Percentiles rank a stretch among this genome's conserved stretches.
Conservation (phyloP, 1,140 invertebrate species). For the Achatina immaculata region DNA sequence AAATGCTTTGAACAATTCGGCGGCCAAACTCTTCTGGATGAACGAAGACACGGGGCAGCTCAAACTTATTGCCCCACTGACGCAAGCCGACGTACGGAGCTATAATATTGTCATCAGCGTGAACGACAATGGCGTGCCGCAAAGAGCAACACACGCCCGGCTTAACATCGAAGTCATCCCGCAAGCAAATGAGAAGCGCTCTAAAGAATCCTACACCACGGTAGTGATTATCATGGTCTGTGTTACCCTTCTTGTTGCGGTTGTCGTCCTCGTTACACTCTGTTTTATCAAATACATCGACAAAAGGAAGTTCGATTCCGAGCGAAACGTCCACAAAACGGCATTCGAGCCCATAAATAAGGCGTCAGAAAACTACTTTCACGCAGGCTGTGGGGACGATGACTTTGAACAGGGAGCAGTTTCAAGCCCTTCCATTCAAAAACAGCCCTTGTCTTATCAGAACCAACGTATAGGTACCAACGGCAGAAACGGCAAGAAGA, state of each 20-base stretch:
- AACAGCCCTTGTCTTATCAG: not conserved
- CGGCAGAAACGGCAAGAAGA: conserved; percentile 21
- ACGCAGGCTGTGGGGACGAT: not conserved
- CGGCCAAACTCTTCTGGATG: conserved; percentile 81
- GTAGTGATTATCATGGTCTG: conserved; percentile 61
- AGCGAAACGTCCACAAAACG: conserved; percentile 11
- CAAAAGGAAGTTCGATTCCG: conserved; percentile 19
- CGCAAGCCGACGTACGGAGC: conserved; percentile 39
- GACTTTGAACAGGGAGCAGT: conserved; percentile 10
- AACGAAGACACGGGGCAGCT: conserved; percentile 88
- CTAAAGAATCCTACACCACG: conserved; percentile 41
- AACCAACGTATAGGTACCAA: not conserved
- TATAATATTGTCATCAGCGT: conserved; percentile 52
- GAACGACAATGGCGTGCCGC: conserved; percentile 49
- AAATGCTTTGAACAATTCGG: conserved; percentile 71
- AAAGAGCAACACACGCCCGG: conserved; percentile 44
- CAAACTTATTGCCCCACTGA: conserved; percentile 74
- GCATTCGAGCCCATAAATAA: conserved; percentile 20
- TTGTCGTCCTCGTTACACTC: conserved; percentile 57
- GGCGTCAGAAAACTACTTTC: not conserved
- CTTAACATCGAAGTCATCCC: conserved; percentile 39
- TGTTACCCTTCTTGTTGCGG: conserved; percentile 58
- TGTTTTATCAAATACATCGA: conserved; percentile 58
- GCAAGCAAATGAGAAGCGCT: not conserved
- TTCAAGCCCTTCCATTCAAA: not conserved